Percentiles rank a stretch among this genome's conserved stretches.
phyloP scores from a whole-genome alignment of 2,113 vertebrate species.

The Clarias macrocephalus region DNA sequence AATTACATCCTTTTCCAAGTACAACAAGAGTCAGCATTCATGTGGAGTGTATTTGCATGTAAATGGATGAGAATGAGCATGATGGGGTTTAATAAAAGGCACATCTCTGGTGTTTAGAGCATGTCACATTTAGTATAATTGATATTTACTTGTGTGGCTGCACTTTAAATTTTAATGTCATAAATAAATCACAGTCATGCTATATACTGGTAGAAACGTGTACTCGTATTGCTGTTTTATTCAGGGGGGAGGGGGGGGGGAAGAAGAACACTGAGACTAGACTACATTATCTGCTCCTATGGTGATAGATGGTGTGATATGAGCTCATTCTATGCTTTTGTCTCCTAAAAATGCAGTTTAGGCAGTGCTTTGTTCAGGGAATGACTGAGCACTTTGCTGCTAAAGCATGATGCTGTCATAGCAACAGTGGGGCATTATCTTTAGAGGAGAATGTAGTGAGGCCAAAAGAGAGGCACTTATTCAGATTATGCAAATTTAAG shows the following conservation, averaged over 20 bases:
- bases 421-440: constrained; percentile 27
- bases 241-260: background rate
- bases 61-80: constrained; percentile 9
- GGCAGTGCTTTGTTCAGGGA: background rate
- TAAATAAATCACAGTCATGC: constrained; percentile 10
- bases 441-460: constrained; percentile 2
- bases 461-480: constrained; percentile 16
- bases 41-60: constrained; percentile 4
- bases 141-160: background rate
- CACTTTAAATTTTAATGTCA: constrained; percentile 15
- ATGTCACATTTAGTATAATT: constrained; percentile 1
- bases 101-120: background rate
- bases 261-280: constrained; percentile 2
- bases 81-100: constrained; percentile 18
- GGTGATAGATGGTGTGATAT: constrained; percentile 25
- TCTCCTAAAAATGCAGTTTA: constrained; percentile 15
- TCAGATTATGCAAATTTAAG: constrained; percentile 31
- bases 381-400: constrained; percentile 12
- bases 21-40: background rate
- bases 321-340: constrained; percentile 25
- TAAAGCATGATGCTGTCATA: constrained; percentile 35
- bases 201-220: background rate
- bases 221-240: constrained; percentile 6
- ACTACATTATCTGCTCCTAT: constrained; percentile 5
- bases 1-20: background rate